Conservation (phyloP, 1,140 invertebrate species). For the Drosophila ambigua region DNA sequence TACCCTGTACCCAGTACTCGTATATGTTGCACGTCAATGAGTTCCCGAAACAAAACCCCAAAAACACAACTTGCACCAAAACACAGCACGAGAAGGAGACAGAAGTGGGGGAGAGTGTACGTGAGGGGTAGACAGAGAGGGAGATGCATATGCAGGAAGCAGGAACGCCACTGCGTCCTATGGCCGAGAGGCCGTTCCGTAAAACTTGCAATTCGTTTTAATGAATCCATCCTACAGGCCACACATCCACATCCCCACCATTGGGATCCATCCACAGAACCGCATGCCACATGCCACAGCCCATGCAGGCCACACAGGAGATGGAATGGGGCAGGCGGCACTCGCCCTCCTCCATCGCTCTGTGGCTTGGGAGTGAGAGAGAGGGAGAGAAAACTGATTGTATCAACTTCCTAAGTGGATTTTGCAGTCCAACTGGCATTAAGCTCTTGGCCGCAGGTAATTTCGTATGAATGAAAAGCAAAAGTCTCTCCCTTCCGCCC, state of each 20-base stretch:
- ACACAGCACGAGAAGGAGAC: conserved; percentile 13
- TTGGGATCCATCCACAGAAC: conserved; percentile 1
- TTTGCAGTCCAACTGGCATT: conserved; percentile 82
- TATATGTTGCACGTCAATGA: conserved; percentile 72
- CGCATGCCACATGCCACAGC: conserved; percentile 25
- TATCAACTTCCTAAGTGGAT: conserved; percentile 82
- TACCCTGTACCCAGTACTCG: not conserved
- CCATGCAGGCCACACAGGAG: conserved; percentile 36
- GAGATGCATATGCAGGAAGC: no score
- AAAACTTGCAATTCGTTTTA: conserved; percentile 80
- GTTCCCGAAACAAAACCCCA: conserved; percentile 74
- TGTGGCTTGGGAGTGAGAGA: no score
- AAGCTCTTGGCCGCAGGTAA: conserved; percentile 81
- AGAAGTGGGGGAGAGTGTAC: conserved; percentile 10
- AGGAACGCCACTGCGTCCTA: no score
- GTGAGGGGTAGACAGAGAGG: conserved; percentile 11
- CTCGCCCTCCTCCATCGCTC: conserved; percentile 7
- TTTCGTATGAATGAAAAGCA: conserved; percentile 82
- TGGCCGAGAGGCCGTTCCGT: conserved; percentile 30
- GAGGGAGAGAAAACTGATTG: conserved; percentile 70
- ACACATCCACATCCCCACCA: conserved; percentile 29
- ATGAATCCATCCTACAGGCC: conserved; percentile 70
- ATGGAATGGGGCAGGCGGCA: not conserved
- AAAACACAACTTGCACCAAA: conserved; percentile 42
- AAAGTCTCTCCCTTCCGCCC: conserved; percentile 49